Conservation (phyloP, 2,113 vertebrate genomes). For the Rallus limicola region DNA sequence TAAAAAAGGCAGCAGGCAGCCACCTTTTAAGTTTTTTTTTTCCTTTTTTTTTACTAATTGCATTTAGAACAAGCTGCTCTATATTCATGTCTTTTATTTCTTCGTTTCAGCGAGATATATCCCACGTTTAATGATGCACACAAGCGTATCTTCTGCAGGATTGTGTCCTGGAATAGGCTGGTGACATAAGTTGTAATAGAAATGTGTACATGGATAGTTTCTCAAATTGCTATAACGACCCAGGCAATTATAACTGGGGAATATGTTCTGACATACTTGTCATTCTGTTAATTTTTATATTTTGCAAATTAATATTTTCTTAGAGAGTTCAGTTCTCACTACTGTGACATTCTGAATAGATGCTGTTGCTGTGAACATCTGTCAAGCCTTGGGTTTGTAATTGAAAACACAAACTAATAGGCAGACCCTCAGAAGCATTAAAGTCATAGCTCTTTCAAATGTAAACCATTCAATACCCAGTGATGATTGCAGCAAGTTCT, state of each 20-base stretch:
- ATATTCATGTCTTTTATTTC: neutral
- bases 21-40: neutral
- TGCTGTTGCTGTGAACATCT: neutral
- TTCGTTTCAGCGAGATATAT: neutral
- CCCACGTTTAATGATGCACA: neutral
- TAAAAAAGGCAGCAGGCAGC: neutral
- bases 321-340: neutral
- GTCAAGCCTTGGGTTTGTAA: neutral
- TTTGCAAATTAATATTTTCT: slow-evolving; percentile 3
- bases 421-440: neutral
- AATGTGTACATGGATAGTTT: neutral
- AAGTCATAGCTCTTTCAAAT: neutral
- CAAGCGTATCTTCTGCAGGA: neutral
- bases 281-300: neutral
- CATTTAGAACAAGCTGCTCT: neutral
- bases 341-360: neutral
- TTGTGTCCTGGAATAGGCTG: neutral
- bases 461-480: neutral
- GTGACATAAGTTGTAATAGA: neutral
- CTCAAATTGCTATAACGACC: neutral
- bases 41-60: neutral
- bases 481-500: neutral
- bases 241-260: neutral
- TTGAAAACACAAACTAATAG: neutral
- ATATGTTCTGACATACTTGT: neutral